These are phyloP conservation scores for Eilema sororculum DNA, from an alignment of 2,888 invertebrate genomes.

Conservation along the genomic window DNA sequence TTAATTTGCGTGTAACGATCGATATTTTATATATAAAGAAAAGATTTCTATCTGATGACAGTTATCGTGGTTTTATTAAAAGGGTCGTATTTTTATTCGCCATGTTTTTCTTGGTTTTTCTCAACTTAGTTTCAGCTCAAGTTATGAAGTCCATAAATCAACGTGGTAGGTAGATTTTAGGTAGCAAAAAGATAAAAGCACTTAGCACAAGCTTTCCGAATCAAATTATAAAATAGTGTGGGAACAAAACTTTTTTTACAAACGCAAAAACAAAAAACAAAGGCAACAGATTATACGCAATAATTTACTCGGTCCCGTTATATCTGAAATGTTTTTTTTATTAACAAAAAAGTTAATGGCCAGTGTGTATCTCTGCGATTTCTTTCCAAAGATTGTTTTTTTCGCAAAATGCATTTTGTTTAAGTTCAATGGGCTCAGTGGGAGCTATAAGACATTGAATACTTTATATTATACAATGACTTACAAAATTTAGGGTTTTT, in stretches of 20 bases:
- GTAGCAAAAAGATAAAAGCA: conserved; percentile 47
- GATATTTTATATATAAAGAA: conserved; percentile 25
- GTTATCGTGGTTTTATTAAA: conserved; percentile 11
- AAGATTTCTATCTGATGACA: conserved; percentile 19
- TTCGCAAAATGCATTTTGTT: conserved; percentile 61
- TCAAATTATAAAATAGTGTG: conserved; percentile 68
- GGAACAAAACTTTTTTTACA: conserved; percentile 66
- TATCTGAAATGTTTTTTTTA: conserved; percentile 69
- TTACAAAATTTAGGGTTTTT: conserved; percentile 35
- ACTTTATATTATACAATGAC: conserved; percentile 45
- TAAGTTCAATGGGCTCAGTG: conserved; percentile 78
- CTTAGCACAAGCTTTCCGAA: conserved; percentile 44
- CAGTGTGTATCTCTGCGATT: conserved; percentile 82
- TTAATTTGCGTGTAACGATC: conserved; percentile 47
- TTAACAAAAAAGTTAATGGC: conserved; percentile 76
- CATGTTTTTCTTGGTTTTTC: not conserved
- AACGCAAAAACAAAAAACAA: conserved; percentile 74
- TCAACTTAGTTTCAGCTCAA: not conserved
- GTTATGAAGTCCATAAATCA: conserved; percentile 15
- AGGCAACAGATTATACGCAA: conserved; percentile 79
- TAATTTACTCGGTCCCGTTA: conserved; percentile 82
- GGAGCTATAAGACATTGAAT: conserved; percentile 59
- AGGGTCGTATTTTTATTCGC: not conserved
- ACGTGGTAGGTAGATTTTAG: conserved; percentile 18
- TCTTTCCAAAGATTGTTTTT: conserved; percentile 66